phyloP scores from a whole-genome alignment of 2,797 vertebrate species.

The Peromyscus melanophrys region DNA sequence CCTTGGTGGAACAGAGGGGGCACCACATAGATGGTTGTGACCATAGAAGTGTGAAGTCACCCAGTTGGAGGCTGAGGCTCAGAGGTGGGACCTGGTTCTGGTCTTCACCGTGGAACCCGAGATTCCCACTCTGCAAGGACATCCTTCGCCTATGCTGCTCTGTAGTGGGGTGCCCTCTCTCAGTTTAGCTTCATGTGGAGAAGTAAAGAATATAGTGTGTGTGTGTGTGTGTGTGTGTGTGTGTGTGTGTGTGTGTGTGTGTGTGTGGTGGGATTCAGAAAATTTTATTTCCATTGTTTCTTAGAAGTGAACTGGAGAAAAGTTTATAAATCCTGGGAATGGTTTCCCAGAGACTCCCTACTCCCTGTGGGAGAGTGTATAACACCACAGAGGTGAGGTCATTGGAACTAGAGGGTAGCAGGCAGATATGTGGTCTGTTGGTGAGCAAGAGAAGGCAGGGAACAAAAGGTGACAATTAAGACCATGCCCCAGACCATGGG shows the following conservation, averaged over 20 bases:
- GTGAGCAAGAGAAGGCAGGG: neutral
- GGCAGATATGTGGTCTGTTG: neutral
- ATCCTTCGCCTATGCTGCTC: neutral
- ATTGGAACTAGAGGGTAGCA: neutral
- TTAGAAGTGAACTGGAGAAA: neutral
- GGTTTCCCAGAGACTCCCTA: neutral
- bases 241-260: neutral
- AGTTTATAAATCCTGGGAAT: neutral
- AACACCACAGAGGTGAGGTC: neutral
- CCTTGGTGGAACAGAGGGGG: neutral
- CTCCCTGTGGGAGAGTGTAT: neutral
- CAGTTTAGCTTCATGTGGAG: neutral
- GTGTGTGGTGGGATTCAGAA: neutral
- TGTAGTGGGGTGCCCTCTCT: neutral
- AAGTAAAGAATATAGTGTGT: neutral
- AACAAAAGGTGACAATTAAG: neutral
- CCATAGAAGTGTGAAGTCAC: rapidly evolving
- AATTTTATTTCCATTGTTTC: neutral
- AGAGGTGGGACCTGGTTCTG: neutral
- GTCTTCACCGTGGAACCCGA: rapidly evolving
- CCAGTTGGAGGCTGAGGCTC: neutral
- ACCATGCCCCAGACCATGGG: neutral
- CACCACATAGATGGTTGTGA: neutral
- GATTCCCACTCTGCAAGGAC: neutral
- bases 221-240: neutral